Evolutionary conservation across 2,797 vertebrate genomes (phyloP), one percentile per base, ranked within the genome.

Genomic region (Dromococcyx pavoninus): DNA sequence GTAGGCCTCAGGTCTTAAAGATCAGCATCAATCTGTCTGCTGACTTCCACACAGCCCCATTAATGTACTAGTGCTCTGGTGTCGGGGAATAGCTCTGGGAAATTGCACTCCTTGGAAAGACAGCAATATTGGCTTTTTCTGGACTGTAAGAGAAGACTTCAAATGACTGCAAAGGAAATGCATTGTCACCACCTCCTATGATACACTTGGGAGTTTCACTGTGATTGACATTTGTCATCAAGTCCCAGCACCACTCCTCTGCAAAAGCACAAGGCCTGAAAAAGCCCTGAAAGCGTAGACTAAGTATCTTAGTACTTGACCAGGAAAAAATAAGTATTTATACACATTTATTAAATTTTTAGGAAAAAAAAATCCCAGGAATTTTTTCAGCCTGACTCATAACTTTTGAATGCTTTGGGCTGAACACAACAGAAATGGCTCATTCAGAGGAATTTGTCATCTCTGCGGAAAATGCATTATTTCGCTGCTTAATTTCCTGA

Each of bases 381-480:
- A 13, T 81, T 43, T 91, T 88, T 95, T 37, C 28, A 11, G 21
- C 76, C 33, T 71, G 74, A 61, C 37, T 93, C 73, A 67, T 17
- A 32, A 30, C 14, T 87, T 74, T 5, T 33, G 53, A 91, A 60
- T 30, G 21, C 32, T 92, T 90, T 60, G 53, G 28, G 53, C 53
- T 71, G 88, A 77, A 75, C 12, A 22, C 0, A 43, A 61, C 23
- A 85, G 41, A 75, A 51, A 54, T 11, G 5, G 44, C 73, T 70
- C 30, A 60, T 35, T 61, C 65, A 57, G 39, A 64, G 46, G 58
- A 51, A 74, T 76, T 88, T 54, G 35, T 70, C 57, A 87, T 79
- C 89, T 76, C 86, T 64, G 51, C 61, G 91, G 72, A 78, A 96
- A 95, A 94, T 11, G 51, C 54, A 14, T 79, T 67, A 74, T 77